Conservation (phyloP, 2,797 vertebrate species). For the Euthynnus affinis region DNA sequence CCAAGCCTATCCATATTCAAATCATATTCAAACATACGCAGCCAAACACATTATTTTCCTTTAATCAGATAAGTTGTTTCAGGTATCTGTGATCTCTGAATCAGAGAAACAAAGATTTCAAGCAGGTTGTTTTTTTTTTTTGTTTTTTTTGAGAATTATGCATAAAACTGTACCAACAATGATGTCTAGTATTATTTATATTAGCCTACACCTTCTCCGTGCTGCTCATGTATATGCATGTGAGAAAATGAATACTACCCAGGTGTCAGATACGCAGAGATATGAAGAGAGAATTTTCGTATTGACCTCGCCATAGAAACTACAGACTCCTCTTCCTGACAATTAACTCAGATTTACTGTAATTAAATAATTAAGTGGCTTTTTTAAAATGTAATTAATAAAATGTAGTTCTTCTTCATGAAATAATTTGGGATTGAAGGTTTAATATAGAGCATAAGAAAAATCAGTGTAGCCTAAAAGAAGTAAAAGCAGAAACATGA, state of each 20-base stretch:
- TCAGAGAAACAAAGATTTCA: neutral
- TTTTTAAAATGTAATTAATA: too few relatives aligned
- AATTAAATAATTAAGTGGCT: too few relatives aligned
- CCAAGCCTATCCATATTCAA: slow-evolving; percentile 16
- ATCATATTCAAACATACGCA: slow-evolving; percentile 7
- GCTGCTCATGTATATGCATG: slow-evolving; percentile 4
- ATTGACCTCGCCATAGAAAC: slow-evolving; percentile 5
- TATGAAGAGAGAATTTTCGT: neutral
- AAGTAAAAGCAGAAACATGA: neutral
- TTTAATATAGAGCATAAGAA: too few relatives aligned
- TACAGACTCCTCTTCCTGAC: neutral
- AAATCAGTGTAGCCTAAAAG: neutral
- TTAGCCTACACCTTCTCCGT: neutral
- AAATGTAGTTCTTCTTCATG: too few relatives aligned
- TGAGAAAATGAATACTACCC: neutral
- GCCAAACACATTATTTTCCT: neutral
- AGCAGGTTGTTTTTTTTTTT: neutral
- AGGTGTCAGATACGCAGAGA: neutral
- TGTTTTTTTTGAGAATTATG: neutral
- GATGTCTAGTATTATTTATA: neutral
- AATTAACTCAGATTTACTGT: neutral
- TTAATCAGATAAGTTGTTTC: slow-evolving; percentile 6
- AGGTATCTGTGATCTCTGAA: neutral
- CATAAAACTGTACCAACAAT: neutral
- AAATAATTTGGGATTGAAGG: neutral